phyloP scores from a whole-genome alignment of 2,113 vertebrate genomes.

The Labrus mixtus region DNA sequence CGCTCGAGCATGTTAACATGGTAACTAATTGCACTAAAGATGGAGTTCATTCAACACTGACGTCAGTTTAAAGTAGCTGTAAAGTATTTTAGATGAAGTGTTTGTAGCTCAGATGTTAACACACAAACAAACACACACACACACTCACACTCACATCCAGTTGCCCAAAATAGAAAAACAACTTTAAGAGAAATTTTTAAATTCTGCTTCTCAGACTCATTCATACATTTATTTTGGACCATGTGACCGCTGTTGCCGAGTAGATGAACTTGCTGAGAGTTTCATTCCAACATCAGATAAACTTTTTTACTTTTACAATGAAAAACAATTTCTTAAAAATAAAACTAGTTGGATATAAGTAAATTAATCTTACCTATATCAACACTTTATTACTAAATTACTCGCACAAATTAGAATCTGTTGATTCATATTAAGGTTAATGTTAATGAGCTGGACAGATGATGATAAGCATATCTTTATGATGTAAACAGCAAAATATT shows the following conservation, averaged over 20 bases:
- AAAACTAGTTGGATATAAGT: no score
- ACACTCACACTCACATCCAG: constrained; percentile 27
- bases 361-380: no score
- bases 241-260: constrained; percentile 14
- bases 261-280: constrained; percentile 17
- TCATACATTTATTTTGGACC: constrained; percentile 2
- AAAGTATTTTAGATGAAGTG: constrained; percentile 58
- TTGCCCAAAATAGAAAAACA: not conserved
- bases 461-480: no score
- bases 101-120: constrained; percentile 55
- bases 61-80: constrained; percentile 59
- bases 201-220: constrained; percentile 1
- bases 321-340: no score
- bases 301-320: no score
- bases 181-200: not conserved
- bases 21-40: constrained; percentile 78
- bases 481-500: no score
- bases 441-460: no score
- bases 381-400: no score
- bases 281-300: constrained; percentile 29
- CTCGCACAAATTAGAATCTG: no score
- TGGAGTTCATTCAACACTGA: constrained; percentile 63
- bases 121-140: constrained; percentile 25
- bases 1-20: constrained; percentile 73
- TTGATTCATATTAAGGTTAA: no score